Base-by-base conservation (phyloP, 2,888 invertebrate genomes). In the Schrankia costaestrigalis region DNA sequence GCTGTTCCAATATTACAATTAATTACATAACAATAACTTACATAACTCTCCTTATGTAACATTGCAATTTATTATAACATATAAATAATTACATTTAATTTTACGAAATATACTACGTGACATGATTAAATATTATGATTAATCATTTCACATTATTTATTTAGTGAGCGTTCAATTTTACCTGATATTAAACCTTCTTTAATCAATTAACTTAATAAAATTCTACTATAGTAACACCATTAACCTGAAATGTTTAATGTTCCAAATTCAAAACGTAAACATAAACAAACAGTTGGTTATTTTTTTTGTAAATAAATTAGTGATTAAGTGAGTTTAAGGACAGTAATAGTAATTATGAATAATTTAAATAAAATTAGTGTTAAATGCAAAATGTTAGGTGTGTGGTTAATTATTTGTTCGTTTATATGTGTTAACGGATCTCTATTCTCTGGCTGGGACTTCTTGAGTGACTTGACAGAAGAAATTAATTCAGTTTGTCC, bases 401-500 rank as follows among this genome's bases (percentile, higher is more conserved):
- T 64, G 31, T 51, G 60, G 17, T 29, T 71, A 26, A 43, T 70
- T 37, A 46, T 66, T 35, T 57, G 54, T 55, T 50, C 60, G 11
- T 49, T 71, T 21, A 34, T 72, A 32, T 63, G 56, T 40, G 72
- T 60, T 2, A 63, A 60, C 47, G 73, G 67, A 3, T 78, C 77
- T 46, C 70, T 70, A 37, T 64, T 72, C n/a, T 56, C 62, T 8
- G 80, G 71, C 2, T 78, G 73, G 80, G 81, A 82, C 15, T 72
- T 70, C 26, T 51, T 82, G 24, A 64, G 70, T 3, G 78, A 78
- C 3, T 47, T 82, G 23, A 63, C 71, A 4, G 78, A 78, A 6
- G 80, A 83, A 25, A 35, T 83, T 6, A 22, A 12, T 49, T 79
- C 72, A 3, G 43, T 80, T 11, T 78, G 78, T 24, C 84, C 86